Evolutionary conservation across 2,888 invertebrate species (phyloP), one percentile per base, ranked within the genome.

Genomic region (Conistra vaccinii): DNA sequence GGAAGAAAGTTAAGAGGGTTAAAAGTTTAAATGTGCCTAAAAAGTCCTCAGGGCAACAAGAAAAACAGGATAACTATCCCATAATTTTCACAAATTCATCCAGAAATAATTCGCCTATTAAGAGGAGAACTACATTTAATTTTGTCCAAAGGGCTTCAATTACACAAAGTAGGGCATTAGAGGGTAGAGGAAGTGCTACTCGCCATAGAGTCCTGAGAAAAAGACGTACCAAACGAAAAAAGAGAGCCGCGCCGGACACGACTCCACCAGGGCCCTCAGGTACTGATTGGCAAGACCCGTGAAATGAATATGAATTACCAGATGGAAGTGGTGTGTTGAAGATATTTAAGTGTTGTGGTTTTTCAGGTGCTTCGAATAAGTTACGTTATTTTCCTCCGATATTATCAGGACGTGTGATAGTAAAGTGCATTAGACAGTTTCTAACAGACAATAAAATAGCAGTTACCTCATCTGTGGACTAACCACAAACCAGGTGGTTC

Each of bases 1-100:
- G 85, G 84, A 91, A 88, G 78, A 91, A 89, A 78, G 71, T 89
- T 3, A 90, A 84, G 78, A 90, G 81, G 72, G 73, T 87, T 0
- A 92, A 90, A 80, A 92, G 90, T 75, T 74, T 90, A 69, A 83
- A 81, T 53, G 63, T 84, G 3, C 84, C 89, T 2, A 57, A 63
- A 6, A 81, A 75, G 53, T 66, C 65, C 5, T 48, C 69, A 6
- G 61, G 29, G 2, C 35, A 65, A 53, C 48, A 77, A 55, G 89
- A 89, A 26, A 73, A 73, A 48, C 87, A 88, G 53, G 79, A 87
- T 14, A 81, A 84, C 35, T 66, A 74, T 51, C 45, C 55, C 48
- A 78, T 58, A 39, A 32, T 48, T 17, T 69, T 63, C 17, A 68
- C 65, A 14, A 86, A 85, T 74, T 73, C 81, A 26, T 83, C 89